These are phyloP conservation scores for Tricholauxania praeusta DNA, from an alignment of 2,888 invertebrate genomes.

Conservation along the genomic window DNA sequence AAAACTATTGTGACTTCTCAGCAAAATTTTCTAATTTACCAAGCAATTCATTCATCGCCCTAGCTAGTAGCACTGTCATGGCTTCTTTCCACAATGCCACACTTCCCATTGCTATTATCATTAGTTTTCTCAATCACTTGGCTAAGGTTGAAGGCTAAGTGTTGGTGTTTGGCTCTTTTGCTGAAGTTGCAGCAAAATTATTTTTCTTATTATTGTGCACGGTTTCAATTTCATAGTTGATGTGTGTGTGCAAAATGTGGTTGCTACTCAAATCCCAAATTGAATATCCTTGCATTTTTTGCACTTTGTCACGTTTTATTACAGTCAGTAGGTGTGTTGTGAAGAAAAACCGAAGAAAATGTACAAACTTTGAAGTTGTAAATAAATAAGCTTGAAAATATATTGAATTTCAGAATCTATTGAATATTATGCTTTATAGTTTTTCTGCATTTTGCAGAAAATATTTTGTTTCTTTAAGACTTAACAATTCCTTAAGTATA, in stretches of 20 bases:
- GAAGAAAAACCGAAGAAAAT: neutral
- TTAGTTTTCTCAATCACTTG: slow-evolving; percentile 24
- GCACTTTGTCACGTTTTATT: slow-evolving; percentile 10
- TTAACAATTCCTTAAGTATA: too few species aligned
- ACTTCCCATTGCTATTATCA: slow-evolving; percentile 17
- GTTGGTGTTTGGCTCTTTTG: neutral
- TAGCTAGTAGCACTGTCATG: neutral
- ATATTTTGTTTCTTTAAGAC: too few species aligned
- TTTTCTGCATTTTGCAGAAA: too few species aligned
- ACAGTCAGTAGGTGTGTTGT: neutral
- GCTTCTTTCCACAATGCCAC: neutral
- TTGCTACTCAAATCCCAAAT: neutral
- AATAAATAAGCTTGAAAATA: slow-evolving; percentile 5
- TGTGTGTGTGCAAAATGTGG: neutral
- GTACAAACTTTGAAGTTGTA: neutral
- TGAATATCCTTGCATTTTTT: neutral
- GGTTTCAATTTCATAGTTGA: slow-evolving; percentile 18
- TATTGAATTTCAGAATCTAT: neutral
- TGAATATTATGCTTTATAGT: too few species aligned
- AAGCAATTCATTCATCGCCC: slow-evolving; percentile 5
- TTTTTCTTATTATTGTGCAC: neutral
- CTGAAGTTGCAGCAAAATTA: neutral
- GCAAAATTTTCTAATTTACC: neutral
- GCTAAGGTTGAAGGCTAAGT: slow-evolving; percentile 22
- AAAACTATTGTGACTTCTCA: neutral